Conservation (phyloP, 37 sponge, comb jelly and placozoan genomes). For the Eunapius fragilis region DNA sequence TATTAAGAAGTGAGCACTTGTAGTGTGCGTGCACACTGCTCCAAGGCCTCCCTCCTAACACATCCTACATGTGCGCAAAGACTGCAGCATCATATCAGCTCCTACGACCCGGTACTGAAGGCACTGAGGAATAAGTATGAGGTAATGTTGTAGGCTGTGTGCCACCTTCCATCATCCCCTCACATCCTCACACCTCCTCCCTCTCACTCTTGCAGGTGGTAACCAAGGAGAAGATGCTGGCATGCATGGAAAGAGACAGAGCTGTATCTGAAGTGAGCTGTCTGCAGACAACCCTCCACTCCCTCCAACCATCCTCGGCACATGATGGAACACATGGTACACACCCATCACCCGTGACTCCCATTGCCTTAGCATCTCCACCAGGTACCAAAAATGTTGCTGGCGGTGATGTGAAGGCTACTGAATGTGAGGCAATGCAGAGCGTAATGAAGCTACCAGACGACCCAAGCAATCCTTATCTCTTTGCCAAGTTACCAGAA, state of each 20-base stretch:
- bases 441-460: constrained; percentile 25
- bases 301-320: constrained; percentile 34
- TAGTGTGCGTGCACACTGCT: background rate
- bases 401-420: too few species aligned
- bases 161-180: too few species aligned
- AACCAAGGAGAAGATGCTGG: constrained; percentile 85
- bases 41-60: background rate
- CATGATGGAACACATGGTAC: background rate
- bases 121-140: constrained; percentile 76
- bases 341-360: constrained; percentile 1
- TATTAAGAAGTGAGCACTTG: constrained; percentile 54
- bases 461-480: constrained; percentile 62
- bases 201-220: constrained; percentile 32
- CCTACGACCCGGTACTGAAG: constrained; percentile 73
- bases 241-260: constrained; percentile 79
- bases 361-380: too few species aligned
- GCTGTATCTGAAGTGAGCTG: constrained; percentile 63
- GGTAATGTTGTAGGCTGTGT: too few species aligned
- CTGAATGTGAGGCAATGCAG: too few species aligned
- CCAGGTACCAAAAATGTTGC: background rate
- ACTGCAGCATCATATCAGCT: constrained; percentile 76
- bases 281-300: constrained; percentile 78
- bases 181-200: background rate
- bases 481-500: constrained; percentile 26
- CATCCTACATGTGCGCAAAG: constrained; percentile 10